Conservation (phyloP, 2,113 vertebrate genomes). For the Indicator maculatus region DNA sequence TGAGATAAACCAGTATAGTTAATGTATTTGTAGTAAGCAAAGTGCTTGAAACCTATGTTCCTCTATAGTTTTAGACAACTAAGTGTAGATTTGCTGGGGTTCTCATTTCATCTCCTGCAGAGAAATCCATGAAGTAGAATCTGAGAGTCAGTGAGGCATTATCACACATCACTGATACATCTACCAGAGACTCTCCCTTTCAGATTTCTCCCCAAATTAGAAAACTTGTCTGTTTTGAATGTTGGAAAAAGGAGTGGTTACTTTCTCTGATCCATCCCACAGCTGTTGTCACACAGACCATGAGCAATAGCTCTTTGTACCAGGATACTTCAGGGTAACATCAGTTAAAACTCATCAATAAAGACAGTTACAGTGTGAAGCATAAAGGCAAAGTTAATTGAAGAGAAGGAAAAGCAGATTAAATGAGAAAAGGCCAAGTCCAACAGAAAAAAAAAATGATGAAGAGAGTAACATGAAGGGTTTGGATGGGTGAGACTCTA, state of each 20-base stretch:
- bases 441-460: not conserved
- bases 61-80: not conserved
- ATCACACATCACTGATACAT: not conserved
- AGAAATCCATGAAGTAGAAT: not conserved
- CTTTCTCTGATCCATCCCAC: not conserved
- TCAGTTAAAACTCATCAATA: not conserved
- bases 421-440: slow-evolving; percentile 8
- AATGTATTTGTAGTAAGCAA: not conserved
- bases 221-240: not conserved
- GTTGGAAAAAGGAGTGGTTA: not conserved
- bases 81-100: not conserved
- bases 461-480: not conserved
- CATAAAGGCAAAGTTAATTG: slow-evolving; percentile 14
- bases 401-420: slow-evolving; percentile 22
- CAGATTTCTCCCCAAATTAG: not conserved
- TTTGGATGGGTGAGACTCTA: slow-evolving; percentile 19
- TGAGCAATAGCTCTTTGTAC: not conserved
- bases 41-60: not conserved
- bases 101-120: not conserved
- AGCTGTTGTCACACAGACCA: not conserved
- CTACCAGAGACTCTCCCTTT: not conserved
- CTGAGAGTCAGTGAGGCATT: not conserved
- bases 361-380: not conserved
- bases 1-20: not conserved
- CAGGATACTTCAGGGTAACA: not conserved